phyloP scores from a whole-genome alignment of 2,888 invertebrate species.

The Dendrolimus pini region DNA sequence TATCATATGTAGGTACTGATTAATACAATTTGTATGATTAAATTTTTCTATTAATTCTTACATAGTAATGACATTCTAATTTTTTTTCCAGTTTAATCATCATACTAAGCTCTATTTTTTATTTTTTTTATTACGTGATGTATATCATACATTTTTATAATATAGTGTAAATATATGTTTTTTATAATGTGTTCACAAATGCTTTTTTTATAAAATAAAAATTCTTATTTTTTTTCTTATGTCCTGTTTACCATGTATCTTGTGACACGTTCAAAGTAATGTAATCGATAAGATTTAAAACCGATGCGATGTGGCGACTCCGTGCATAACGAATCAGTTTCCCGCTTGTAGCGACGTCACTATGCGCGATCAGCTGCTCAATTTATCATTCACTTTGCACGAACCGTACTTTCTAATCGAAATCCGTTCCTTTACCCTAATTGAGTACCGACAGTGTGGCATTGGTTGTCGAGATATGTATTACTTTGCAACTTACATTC shows the following conservation, averaged over 20 bases:
- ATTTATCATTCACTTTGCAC: conserved; percentile 16
- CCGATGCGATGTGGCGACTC: conserved; percentile 22
- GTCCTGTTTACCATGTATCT: conserved; percentile 33
- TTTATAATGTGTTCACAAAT: conserved; percentile 53
- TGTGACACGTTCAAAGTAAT: conserved; percentile 41
- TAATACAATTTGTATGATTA: conserved; percentile 66
- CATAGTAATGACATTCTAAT: conserved; percentile 59
- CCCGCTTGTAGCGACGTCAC: conserved; percentile 6
- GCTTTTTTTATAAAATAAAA: conserved; percentile 45
- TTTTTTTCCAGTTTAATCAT: conserved; percentile 58
- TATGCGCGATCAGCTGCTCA: conserved; percentile 15
- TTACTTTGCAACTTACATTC: conserved; percentile 32
- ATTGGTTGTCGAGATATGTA: conserved; percentile 41
- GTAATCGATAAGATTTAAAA: conserved; percentile 20
- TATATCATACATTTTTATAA: conserved; percentile 69
- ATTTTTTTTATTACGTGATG: conserved; percentile 63
- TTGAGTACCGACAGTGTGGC: conserved; percentile 34
- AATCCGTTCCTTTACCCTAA: conserved; percentile 16
- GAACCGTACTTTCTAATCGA: conserved; percentile 17
- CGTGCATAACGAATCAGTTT: conserved; percentile 9
- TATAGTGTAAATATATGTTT: conserved; percentile 68
- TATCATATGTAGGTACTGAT: conserved; percentile 59
- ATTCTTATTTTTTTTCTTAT: conserved; percentile 27
- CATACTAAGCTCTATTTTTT: conserved; percentile 76
- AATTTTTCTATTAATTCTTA: conserved; percentile 66